phyloP scores from a whole-genome alignment of 2,113 vertebrate genomes.

The Lepisosteus oculatus region DNA sequence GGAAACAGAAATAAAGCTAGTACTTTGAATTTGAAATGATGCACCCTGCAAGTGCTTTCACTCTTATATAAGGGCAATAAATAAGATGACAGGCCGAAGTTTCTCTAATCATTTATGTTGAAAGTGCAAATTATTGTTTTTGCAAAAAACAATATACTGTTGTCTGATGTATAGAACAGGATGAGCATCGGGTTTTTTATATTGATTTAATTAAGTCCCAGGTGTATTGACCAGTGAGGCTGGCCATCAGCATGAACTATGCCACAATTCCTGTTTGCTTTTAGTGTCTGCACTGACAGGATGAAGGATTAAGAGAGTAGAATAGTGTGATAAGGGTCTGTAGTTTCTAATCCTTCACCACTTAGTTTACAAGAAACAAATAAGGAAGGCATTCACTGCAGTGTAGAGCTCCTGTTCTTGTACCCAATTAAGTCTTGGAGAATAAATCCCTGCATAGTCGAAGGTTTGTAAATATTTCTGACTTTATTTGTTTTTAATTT shows the following conservation, averaged over 20 bases:
- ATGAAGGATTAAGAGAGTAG: constrained; percentile 11
- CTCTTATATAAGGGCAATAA: neutral
- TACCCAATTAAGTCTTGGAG: neutral
- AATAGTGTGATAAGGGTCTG: neutral
- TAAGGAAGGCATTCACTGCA: neutral
- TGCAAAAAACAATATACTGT: neutral
- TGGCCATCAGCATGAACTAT: neutral
- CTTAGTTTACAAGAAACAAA: neutral
- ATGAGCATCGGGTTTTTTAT: neutral
- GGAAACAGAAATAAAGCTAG: neutral
- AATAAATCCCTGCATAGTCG: neutral
- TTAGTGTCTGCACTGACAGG: constrained; percentile 1
- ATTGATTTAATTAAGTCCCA: neutral
- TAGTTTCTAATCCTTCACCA: neutral
- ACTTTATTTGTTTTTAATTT: neutral
- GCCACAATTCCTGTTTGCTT: constrained; percentile 3
- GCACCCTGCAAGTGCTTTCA: neutral
- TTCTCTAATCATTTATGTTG: neutral
- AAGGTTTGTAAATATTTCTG: neutral
- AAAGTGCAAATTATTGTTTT: neutral
- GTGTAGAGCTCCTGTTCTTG: neutral
- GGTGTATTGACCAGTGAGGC: neutral
- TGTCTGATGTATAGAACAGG: neutral
- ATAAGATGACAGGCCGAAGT: neutral
- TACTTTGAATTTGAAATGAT: neutral